phyloP scores from a whole-genome alignment of 2,797 vertebrate species.

The Notamacropus eugenii region DNA sequence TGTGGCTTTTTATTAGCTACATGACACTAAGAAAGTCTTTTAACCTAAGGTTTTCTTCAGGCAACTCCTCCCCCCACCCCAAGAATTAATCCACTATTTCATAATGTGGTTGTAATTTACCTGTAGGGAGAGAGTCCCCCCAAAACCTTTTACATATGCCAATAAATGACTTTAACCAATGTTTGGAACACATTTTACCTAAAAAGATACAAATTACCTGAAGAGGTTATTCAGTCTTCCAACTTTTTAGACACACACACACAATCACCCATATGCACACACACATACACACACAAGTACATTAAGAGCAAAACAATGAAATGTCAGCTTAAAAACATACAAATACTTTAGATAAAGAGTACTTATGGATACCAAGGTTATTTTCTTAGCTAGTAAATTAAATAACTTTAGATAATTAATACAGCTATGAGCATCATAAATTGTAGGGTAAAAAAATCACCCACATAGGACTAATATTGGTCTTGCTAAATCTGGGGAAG shows the following conservation, averaged over 20 bases:
- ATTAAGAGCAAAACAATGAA: background rate
- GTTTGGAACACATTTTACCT: constrained; percentile 6
- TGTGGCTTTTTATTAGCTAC: background rate
- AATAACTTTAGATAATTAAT: constrained; percentile 19
- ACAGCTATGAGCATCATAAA: background rate
- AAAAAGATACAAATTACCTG: constrained; percentile 20
- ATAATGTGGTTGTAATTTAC: background rate
- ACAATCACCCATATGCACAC: background rate
- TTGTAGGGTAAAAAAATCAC: constrained; percentile 1
- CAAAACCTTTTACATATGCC: background rate
- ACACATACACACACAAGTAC: background rate
- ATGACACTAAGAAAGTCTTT: too few species aligned
- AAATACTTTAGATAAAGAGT: background rate
- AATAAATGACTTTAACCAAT: background rate
- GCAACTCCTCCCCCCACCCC: background rate
- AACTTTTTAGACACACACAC: background rate
- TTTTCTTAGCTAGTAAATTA: background rate
- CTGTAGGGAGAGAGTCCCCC: too few species aligned
- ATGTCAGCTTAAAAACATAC: background rate
- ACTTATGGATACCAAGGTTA: background rate
- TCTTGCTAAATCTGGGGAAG: background rate
- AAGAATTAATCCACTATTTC: background rate
- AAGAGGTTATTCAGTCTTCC: background rate
- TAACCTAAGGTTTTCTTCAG: background rate
- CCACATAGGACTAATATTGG: background rate